Percentiles rank a stretch among this genome's conserved stretches.
Conservation (phyloP, 2,888 invertebrate genomes). For the Megastigmus dorsalis region DNA sequence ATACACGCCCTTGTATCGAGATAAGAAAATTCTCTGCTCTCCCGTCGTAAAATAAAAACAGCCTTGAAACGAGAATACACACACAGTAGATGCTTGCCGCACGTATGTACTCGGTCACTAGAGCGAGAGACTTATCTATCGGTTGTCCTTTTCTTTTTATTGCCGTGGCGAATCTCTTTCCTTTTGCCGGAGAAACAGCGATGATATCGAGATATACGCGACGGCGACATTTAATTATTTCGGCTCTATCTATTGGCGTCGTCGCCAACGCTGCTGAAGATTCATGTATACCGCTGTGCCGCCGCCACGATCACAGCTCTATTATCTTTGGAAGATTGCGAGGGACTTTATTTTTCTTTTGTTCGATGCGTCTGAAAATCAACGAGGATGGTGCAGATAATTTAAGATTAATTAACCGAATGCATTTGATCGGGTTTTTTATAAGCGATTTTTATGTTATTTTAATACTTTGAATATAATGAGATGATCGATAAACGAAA, state of each 20-base stretch:
- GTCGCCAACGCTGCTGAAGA: not conserved
- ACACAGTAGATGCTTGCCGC: not conserved
- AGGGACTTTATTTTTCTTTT: no score
- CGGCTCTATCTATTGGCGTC: not conserved
- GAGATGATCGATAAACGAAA: no score
- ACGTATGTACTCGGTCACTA: not conserved
- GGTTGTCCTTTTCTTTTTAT: not conserved
- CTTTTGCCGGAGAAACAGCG: not conserved
- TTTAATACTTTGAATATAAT: no score
- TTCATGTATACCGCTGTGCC: no score
- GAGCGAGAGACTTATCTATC: not conserved
- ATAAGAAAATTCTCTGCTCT: not conserved
- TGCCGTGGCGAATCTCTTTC: not conserved
- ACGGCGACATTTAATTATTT: no score
- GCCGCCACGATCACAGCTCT: no score
- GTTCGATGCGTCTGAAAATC: no score
- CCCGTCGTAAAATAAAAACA: not conserved
- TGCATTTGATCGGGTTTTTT: no score
- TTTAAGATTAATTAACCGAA: no score
- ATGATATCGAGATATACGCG: conserved; percentile 4
- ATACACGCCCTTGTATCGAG: not conserved
- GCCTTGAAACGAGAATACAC: not conserved
- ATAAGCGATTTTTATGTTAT: no score
- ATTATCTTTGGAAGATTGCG: no score
- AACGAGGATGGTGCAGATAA: no score